Evolutionary conservation across 2,113 vertebrate genomes (phyloP).

Genomic region (Probosciger aterrimus): DNA sequence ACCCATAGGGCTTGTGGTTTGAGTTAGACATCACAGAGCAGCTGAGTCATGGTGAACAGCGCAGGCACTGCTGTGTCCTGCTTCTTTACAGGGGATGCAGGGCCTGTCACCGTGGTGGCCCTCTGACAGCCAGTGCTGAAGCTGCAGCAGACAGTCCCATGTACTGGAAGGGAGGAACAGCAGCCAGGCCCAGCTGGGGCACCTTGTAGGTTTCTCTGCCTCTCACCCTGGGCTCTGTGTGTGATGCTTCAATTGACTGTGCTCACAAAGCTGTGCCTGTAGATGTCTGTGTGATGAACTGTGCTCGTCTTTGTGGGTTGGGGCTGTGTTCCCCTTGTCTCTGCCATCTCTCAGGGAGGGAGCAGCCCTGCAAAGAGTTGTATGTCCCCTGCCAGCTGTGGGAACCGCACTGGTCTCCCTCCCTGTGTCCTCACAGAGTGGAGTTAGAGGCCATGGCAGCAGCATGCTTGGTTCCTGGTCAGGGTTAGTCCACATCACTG

Average conservation of each 20-base stretch:
- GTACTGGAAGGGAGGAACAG: not conserved
- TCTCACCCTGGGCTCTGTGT: accelerated
- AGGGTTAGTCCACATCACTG: not conserved
- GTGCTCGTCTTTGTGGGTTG: accelerated
- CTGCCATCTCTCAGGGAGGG: not conserved
- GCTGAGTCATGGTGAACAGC: accelerated
- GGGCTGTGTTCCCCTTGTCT: not conserved
- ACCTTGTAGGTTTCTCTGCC: not conserved
- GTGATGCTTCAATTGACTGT: not conserved
- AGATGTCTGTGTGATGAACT: not conserved
- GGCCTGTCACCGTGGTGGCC: not conserved
- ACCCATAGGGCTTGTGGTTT: not conserved
- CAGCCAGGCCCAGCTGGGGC: not conserved
- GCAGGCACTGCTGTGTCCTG: not conserved
- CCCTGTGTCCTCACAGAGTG: not conserved
- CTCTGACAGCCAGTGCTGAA: not conserved
- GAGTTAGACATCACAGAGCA: not conserved
- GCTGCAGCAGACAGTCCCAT: not conserved
- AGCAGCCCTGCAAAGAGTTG: not conserved
- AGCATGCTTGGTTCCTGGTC: not conserved
- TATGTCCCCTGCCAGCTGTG: not conserved
- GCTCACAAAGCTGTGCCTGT: not conserved
- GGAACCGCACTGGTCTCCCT: not conserved
- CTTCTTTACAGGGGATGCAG: not conserved
- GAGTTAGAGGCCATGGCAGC: not conserved